Evolutionary conservation across 2,797 vertebrate species (phyloP).

Genomic region (Zenarchopterus dispar): DNA sequence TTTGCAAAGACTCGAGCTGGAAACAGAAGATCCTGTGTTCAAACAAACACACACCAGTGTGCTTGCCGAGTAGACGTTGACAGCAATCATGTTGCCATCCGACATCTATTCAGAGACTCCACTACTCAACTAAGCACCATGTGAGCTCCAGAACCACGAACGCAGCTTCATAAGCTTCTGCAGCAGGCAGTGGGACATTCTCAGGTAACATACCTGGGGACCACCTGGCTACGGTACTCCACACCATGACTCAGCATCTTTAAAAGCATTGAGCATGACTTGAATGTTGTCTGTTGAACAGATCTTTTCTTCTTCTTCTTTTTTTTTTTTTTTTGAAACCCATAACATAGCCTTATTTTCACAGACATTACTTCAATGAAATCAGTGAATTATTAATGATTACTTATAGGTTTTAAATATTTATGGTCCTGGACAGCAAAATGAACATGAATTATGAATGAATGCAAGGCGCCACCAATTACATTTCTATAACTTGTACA

Average conservation of each 20-base stretch:
- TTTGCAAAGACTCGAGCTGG: slow-evolving; percentile 21
- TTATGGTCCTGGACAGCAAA: slow-evolving; percentile 36
- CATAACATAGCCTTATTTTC: too few relatives aligned
- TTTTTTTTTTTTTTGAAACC: too few relatives aligned
- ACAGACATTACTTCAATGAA: slow-evolving; percentile 1
- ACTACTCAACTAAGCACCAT: slow-evolving; percentile 30
- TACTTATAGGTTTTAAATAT: slow-evolving; percentile 59
- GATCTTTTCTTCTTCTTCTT: too few relatives aligned
- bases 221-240: too few relatives aligned
- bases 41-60: slow-evolving; percentile 14
- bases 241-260: too few relatives aligned
- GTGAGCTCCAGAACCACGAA: slow-evolving; percentile 6
- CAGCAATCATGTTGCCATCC: slow-evolving; percentile 6
- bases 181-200: slow-evolving; percentile 6
- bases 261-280: too few relatives aligned
- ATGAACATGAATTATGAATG: slow-evolving; percentile 46
- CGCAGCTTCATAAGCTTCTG: not conserved
- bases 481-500: slow-evolving; percentile 8
- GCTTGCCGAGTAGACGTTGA: slow-evolving; percentile 19
- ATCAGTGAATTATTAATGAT: slow-evolving; percentile 42
- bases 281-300: too few relatives aligned
- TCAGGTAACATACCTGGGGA: not conserved
- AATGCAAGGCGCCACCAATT: slow-evolving; percentile 23
- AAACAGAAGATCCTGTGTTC: slow-evolving; percentile 32
- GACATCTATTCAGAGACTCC: slow-evolving; percentile 40